Evolutionary conservation across 2,888 invertebrate genomes (phyloP).

Genomic region (Netelia virgata): DNA sequence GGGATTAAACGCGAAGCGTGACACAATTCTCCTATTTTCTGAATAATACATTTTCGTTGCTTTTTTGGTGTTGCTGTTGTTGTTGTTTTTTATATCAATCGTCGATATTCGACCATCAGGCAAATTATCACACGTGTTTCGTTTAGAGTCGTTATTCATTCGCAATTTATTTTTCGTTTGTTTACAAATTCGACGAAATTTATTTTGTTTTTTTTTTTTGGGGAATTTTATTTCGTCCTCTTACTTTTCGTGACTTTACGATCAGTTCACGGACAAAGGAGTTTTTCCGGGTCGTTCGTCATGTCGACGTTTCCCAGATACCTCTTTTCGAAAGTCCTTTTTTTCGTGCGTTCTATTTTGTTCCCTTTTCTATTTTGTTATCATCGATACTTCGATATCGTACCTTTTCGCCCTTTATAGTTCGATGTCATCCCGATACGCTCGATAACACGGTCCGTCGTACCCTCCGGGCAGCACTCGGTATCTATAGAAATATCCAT

Average conservation of each 20-base stretch:
- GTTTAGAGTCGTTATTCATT: not conserved
- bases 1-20: no score
- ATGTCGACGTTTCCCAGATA: not conserved
- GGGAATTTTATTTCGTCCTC: not conserved
- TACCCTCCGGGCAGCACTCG: slow-evolving; percentile 18
- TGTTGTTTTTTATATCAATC: not conserved
- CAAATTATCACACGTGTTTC: no score
- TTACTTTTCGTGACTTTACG: slow-evolving; percentile 3
- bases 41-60: not conserved
- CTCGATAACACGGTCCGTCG: slow-evolving; percentile 41
- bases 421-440: slow-evolving; percentile 44
- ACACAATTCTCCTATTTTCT: no score
- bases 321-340: not conserved
- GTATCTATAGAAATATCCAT: not conserved
- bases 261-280: slow-evolving; percentile 9
- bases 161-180: not conserved
- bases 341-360: not conserved
- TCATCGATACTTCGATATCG: slow-evolving; percentile 36
- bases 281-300: slow-evolving; percentile 12
- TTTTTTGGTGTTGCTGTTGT: no score
- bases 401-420: slow-evolving; percentile 39
- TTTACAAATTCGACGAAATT: not conserved
- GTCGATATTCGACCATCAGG: no score
- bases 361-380: slow-evolving; percentile 12
- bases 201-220: not conserved